Conservation (phyloP, 1,140 invertebrate genomes). For the Pectinophora gossypiella region DNA sequence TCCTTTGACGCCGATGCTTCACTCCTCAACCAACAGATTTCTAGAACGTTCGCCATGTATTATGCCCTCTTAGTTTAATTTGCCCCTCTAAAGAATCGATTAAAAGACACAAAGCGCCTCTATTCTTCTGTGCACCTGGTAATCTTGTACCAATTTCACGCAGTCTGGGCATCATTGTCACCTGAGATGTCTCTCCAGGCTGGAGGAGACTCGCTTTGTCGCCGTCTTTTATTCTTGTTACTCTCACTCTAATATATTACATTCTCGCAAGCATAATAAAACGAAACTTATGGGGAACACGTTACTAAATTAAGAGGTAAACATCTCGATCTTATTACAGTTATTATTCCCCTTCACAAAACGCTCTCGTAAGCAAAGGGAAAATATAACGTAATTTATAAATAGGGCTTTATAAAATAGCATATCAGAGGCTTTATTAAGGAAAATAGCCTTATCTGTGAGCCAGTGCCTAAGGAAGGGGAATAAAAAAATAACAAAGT, state of each 20-base stretch:
- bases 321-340: neutral
- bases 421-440: slow-evolving; percentile 17
- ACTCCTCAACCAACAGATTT: too few relatives aligned
- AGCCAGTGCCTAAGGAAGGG: slow-evolving; percentile 14
- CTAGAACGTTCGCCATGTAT: too few relatives aligned
- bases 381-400: neutral
- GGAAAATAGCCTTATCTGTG: slow-evolving; percentile 29
- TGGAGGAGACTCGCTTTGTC: neutral
- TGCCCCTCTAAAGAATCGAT: too few relatives aligned
- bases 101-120: neutral
- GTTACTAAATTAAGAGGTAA: too few relatives aligned
- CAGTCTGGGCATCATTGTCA: neutral
- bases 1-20: too few relatives aligned
- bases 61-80: too few relatives aligned
- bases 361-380: slow-evolving; percentile 16
- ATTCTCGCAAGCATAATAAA: too few relatives aligned
- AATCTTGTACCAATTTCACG: neutral
- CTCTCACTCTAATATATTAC: too few relatives aligned
- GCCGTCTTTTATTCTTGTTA: too few relatives aligned
- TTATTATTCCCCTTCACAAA: slow-evolving; percentile 14
- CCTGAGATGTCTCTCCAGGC: neutral
- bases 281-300: too few relatives aligned
- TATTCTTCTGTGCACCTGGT: neutral
- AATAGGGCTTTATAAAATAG: slow-evolving; percentile 17
- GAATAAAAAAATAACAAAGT: slow-evolving; percentile 41